Base-by-base conservation (phyloP, 2,888 invertebrate genomes). In the Thelaira solivaga region DNA sequence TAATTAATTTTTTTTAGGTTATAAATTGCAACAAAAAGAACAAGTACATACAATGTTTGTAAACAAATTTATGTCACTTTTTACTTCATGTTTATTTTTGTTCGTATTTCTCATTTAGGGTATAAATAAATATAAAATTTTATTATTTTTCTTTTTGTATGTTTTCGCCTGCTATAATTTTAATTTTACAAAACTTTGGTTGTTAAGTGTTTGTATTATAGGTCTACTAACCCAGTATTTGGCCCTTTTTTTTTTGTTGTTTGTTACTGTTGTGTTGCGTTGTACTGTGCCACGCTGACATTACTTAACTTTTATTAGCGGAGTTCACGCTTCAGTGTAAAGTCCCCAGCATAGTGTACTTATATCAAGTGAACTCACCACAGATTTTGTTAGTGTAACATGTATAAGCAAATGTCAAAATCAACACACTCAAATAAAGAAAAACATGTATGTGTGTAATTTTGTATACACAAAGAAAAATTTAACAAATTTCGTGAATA, bases 1-100 rank as follows among this genome's bases (percentile, higher is more conserved):
- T 8, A 11, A 49, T 18, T 39, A 31, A 22, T 59, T 65, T 18
- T 20, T 11, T 51, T 47, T 53, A n/a, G 39, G 31, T 47, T 18
- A 67, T 55, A 62, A 77, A 68, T 34, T 62, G 67, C 67, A 77
- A 77, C 67, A 72, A 67, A 61, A 62, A 62, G 61, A 29, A 53
- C 29, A 61, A n/a, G 16, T 13, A 47, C 53, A 71, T 65, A 41
- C 41, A 71, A 76, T 71, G 57, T 71, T 71, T 18, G 24, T 59
- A 39, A 55, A 61, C 36, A 57, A 47, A 65, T 11, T 20, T 47
- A 11, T 43, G 39, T 47, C 7, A 43, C 45, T 31, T 31, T 31
- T 11, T n/a, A 55, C 34, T 36, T 24, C 34, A 16, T 29, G 31
- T 11, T 10, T 36, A 11, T 51, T n/a, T 36, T 18, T 62, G 11